These are phyloP conservation scores for Perognathus longimembris DNA, from an alignment of 2,113 vertebrate species.

Conservation along the genomic window DNA sequence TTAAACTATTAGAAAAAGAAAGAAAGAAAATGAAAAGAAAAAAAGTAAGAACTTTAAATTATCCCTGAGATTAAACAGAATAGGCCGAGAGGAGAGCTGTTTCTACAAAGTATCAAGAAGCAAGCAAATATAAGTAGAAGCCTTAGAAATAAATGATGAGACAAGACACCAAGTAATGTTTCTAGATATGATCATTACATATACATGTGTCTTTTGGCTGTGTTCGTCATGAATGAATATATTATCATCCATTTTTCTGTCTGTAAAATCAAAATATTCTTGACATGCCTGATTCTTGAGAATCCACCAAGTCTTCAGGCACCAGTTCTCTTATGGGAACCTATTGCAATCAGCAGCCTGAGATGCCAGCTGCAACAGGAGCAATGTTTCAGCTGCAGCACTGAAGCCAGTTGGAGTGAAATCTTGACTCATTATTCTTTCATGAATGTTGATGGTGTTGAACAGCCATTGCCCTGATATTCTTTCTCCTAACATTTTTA, in stretches of 20 bases:
- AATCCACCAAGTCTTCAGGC: background rate
- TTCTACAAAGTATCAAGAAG: background rate
- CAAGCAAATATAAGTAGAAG: background rate
- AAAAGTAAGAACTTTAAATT: background rate
- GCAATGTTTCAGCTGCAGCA: background rate
- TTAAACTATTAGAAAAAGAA: background rate
- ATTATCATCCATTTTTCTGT: background rate
- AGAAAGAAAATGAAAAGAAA: background rate
- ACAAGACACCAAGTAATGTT: background rate
- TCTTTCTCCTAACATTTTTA: slow-evolving; percentile 30
- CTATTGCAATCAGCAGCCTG: background rate
- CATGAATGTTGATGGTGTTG: background rate
- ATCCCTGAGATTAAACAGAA: background rate
- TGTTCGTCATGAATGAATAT: background rate
- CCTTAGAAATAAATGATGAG: background rate
- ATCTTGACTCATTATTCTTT: slow-evolving; percentile 53
- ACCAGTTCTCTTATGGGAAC: slow-evolving; percentile 18
- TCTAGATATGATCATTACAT: background rate
- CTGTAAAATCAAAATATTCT: slow-evolving; percentile 16
- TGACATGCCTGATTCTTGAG: background rate
- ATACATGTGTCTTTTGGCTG: background rate
- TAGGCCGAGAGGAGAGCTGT: background rate
- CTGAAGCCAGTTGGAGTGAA: background rate
- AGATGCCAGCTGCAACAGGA: background rate
- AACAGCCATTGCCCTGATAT: background rate